Base-by-base conservation (phyloP, 2,888 invertebrate genomes). In the Oscheius sp. region DNA sequence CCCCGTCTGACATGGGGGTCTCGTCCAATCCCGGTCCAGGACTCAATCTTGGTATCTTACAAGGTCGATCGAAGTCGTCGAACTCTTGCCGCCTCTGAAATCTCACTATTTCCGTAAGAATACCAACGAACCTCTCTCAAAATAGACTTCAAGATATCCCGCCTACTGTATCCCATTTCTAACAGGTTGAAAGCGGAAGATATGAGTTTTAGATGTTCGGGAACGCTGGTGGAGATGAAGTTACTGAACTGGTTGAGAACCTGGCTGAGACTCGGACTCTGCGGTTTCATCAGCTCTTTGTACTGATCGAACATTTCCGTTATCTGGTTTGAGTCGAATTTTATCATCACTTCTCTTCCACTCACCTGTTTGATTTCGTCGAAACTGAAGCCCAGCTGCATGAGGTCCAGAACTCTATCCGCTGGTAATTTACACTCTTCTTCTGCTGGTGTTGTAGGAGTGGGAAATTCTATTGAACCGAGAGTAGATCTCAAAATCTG, bases 311-410 rank as follows among this genome's bases (percentile, higher is more conserved):
- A 81, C 66, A 78, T 63, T 21, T 81, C 81, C n/a, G 62, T 62
- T 47, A 74, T 70, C 74, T 74, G 29, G 59, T 60, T 21, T n/a
- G 33, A 37, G 9, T 2, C 33, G 9, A 2, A 11, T 13, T n/a
- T 21, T 51, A 29, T 66, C 48, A 2, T 47, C 32, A 1, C 11
- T 9, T 11, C 2, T 29, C 13, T 33, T 37, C 42, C 42, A 21
- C 37, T 50, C 21, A 84, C 75, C 71, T 79, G 77, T 55, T 78
- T 80, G 29, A 82, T 58, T 32, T 84, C 84, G n/a, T 81, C 81
- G 55, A 79, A 84, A 21, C 76, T 66, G 63, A 84, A 84, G 9
- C 82, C 82, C 9, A 84, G 58, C 37, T 79, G 78, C 68, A 84
- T 75, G n/a, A 84, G 37, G 29, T 84, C 82, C 37, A 79, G 74